Evolutionary conservation across 2,797 vertebrate genomes (phyloP).

Genomic region (Hipposideros larvatus): DNA sequence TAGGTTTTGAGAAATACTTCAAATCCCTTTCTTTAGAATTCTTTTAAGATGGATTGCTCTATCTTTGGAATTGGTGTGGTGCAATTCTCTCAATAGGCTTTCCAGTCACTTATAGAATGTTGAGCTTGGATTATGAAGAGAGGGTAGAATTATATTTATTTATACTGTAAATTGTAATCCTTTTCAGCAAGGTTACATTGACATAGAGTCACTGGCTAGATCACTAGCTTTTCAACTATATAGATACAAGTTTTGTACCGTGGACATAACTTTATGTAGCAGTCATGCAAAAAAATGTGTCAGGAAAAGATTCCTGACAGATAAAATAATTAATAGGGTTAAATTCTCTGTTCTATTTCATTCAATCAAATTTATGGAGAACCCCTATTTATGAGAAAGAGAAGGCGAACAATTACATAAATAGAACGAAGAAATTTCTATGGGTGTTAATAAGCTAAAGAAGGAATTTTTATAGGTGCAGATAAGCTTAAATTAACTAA

Average conservation of each 20-base stretch:
- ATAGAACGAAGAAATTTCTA: no score
- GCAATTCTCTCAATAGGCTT: neutral
- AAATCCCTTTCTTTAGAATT: conserved; percentile 14
- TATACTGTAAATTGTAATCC: neutral
- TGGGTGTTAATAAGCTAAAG: no score
- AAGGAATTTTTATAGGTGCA: neutral
- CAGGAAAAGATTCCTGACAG: neutral
- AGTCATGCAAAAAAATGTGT: neutral
- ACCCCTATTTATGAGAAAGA: neutral
- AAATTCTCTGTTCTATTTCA: neutral
- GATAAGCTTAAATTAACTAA: neutral
- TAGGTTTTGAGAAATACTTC: neutral
- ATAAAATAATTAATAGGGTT: neutral
- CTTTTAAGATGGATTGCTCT: neutral
- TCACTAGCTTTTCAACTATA: neutral
- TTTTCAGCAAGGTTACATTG: neutral
- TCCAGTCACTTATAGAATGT: neutral
- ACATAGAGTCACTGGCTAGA: neutral
- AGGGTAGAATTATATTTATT: neutral
- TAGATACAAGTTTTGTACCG: neutral
- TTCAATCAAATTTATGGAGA: conserved; percentile 1
- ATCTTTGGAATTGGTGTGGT: neutral
- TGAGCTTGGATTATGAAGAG: conserved; percentile 5
- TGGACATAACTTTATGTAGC: neutral
- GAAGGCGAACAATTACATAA: no score